Conservation (phyloP, 2,113 vertebrate species). For the Paramisgurnus dabryanus region DNA sequence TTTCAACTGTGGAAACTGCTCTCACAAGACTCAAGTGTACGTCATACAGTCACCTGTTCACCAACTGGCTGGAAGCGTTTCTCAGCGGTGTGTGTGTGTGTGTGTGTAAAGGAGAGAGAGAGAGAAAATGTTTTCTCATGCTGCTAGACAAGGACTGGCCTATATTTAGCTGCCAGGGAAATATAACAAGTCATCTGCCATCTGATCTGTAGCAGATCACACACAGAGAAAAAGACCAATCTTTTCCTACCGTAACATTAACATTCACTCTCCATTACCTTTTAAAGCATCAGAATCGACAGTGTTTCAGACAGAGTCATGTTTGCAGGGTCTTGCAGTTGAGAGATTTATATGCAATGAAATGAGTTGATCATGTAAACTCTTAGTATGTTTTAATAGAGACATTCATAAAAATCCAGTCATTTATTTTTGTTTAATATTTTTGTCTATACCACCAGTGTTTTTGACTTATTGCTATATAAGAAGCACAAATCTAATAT, state of each 20-base stretch:
- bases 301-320: too few species aligned
- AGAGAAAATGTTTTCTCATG: conserved; percentile 5
- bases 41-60: conserved; percentile 41
- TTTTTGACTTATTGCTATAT: background rate
- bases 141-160: background rate
- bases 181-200: conserved; percentile 28
- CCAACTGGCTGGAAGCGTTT: background rate
- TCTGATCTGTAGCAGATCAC: conserved; percentile 16
- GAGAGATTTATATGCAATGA: too few species aligned
- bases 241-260: too few species aligned
- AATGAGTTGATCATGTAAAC: too few species aligned
- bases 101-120: conserved; percentile 16
- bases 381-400: too few species aligned
- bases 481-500: too few species aligned
- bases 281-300: too few species aligned
- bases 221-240: too few species aligned
- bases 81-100: conserved; percentile 10
- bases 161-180: conserved; percentile 36
- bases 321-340: too few species aligned
- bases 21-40: conserved; percentile 30
- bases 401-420: too few species aligned
- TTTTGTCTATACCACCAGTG: background rate
- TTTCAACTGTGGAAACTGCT: conserved; percentile 29
- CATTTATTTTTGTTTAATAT: background rate
- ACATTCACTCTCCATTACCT: too few species aligned